Percentiles rank a stretch among this genome's conserved stretches.
Conservation (phyloP, 2,797 vertebrate species). For the Acrossocheilus fasciatus region DNA sequence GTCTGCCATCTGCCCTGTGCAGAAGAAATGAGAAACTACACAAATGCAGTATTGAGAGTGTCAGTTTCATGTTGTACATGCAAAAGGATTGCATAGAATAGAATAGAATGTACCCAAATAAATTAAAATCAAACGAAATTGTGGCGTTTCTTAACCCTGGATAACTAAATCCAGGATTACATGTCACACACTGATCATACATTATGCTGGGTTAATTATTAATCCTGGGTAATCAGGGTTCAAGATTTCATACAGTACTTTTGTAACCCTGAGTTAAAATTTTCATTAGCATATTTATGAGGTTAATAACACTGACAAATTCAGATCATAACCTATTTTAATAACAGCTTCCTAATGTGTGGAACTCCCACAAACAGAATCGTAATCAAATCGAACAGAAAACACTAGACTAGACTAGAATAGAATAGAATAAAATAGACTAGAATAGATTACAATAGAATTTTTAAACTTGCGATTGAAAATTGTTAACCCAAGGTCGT, state of each 20-base stretch:
- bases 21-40: conserved; percentile 6
- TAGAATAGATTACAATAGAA: background rate
- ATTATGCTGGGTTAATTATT: background rate
- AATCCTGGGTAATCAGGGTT: background rate
- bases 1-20: conserved; percentile 18
- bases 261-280: background rate
- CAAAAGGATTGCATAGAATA: background rate
- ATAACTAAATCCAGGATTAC: background rate
- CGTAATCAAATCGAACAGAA: background rate
- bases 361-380: background rate
- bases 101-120: background rate
- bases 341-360: background rate
- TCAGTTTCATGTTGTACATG: background rate
- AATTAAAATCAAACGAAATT: background rate
- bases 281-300: background rate
- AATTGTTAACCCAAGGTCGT: background rate
- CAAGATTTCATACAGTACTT: background rate
- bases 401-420: background rate
- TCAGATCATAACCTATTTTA: background rate
- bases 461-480: background rate
- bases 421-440: background rate
- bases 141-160: background rate
- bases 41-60: background rate
- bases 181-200: background rate
- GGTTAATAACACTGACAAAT: background rate